Evolutionary conservation across 1,140 invertebrate genomes (phyloP).

Genomic region (Pseudomyrmex dendroicus): DNA sequence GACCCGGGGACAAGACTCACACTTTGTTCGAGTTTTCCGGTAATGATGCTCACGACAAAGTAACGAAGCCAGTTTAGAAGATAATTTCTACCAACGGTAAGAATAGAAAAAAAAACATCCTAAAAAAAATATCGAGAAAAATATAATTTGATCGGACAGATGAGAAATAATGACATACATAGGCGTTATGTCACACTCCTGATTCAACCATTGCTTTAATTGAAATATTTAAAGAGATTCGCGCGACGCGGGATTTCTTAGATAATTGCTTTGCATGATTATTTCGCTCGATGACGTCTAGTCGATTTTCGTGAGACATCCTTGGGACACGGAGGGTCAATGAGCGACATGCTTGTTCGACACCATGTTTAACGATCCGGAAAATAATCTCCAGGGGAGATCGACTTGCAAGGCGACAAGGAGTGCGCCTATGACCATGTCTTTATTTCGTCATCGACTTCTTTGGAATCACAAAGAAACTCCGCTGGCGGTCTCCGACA

Average conservation of each 20-base stretch:
- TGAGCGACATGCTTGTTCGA: conserved; percentile 59
- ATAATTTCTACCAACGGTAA: not conserved
- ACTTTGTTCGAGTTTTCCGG: too few relatives aligned
- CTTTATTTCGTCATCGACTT: conserved; percentile 25
- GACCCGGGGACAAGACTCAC: too few relatives aligned
- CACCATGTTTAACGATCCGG: conserved; percentile 67
- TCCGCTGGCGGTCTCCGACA: not conserved
- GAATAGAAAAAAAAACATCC: not conserved
- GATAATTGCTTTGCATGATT: conserved; percentile 1
- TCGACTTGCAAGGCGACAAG: conserved; percentile 51
- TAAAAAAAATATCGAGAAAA: not conserved
- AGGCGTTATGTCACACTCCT: too few relatives aligned
- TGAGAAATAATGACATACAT: too few relatives aligned
- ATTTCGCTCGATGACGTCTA: conserved; percentile 2
- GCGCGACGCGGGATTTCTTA: not conserved
- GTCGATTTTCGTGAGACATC: conserved; percentile 45
- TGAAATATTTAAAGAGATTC: not conserved
- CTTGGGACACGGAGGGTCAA: conserved; percentile 60
- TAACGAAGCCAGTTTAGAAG: too few relatives aligned
- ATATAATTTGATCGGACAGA: too few relatives aligned
- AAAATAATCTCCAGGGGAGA: conserved; percentile 51
- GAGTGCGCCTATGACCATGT: not conserved
- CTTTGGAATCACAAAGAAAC: not conserved
- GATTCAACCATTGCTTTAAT: too few relatives aligned
- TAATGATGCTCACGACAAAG: too few relatives aligned